Conservation (phyloP, 2,888 invertebrate species). For the Chymomyza amoena region DNA sequence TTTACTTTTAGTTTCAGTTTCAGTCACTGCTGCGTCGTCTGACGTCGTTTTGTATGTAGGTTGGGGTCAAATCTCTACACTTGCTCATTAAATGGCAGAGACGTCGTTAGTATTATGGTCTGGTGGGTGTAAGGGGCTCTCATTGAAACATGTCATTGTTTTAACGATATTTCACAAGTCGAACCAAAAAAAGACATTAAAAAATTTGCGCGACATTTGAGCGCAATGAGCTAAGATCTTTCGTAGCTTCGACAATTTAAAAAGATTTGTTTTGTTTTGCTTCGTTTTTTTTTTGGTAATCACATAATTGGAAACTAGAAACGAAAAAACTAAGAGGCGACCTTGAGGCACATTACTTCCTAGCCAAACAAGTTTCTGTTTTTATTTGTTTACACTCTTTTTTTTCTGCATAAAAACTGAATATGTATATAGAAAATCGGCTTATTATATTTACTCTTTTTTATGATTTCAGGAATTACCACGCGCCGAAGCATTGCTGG, state of each 20-base stretch:
- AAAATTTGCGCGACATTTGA: constrained; percentile 25
- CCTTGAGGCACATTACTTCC: not conserved
- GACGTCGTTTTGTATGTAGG: constrained; percentile 58
- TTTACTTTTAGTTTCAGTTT: constrained; percentile 66
- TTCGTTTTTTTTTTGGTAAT: not conserved
- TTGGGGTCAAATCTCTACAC: constrained; percentile 64
- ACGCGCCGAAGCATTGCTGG: constrained; percentile 78
- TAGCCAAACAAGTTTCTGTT: constrained; percentile 18
- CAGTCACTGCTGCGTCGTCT: constrained; percentile 22
- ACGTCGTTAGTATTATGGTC: not conserved
- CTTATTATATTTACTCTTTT: not conserved
- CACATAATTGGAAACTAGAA: constrained; percentile 6
- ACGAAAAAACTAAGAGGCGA: constrained; percentile 8
- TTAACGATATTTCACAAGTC: not conserved
- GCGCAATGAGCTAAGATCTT: not conserved
- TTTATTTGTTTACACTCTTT: constrained; percentile 6
- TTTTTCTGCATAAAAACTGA: not conserved
- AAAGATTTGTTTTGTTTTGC: not conserved
- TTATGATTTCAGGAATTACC: constrained; percentile 76
- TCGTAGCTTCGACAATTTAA: not conserved
- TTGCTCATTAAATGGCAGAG: not conserved
- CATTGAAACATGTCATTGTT: constrained; percentile 45
- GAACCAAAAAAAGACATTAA: not conserved
- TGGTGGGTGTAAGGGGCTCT: not conserved
- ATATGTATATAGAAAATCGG: not conserved